A percentile compares a stretch with the other conserved stretches of the same genome.
Evolutionary conservation across 1,140 invertebrate genomes (phyloP).

Genomic region (Belonocnema kinseyi): DNA sequence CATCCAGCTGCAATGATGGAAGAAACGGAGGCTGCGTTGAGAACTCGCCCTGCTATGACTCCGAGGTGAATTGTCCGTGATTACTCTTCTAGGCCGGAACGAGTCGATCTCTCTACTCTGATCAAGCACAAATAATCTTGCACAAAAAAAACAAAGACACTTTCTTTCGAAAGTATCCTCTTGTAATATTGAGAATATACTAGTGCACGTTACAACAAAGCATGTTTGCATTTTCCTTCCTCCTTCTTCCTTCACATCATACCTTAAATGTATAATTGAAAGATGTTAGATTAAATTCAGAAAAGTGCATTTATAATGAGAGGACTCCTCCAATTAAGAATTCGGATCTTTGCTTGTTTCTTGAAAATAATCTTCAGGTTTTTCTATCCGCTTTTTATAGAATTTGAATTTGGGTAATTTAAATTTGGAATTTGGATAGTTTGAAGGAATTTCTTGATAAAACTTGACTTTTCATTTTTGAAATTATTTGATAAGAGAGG

Average conservation of each 20-base stretch:
- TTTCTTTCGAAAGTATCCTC: conserved; percentile 10
- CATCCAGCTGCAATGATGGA: conserved; percentile 8
- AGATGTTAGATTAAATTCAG: too few relatives aligned
- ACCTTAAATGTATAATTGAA: background rate
- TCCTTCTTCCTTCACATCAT: conserved; percentile 24
- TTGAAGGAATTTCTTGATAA: background rate
- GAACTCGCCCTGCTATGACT: conserved; percentile 24
- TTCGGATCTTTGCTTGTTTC: too few relatives aligned
- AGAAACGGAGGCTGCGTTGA: conserved; percentile 20
- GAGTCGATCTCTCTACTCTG: conserved; percentile 29
- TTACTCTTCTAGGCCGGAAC: conserved; percentile 26
- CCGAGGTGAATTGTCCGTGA: conserved; percentile 31
- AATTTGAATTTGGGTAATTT: too few relatives aligned
- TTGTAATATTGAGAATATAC: conserved; percentile 27
- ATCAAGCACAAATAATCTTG: conserved; percentile 28
- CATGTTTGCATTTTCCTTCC: conserved; percentile 29
- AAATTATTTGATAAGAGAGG: conserved; percentile 28
- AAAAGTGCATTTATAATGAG: too few relatives aligned
- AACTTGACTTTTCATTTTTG: conserved; percentile 33
- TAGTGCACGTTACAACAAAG: conserved; percentile 27
- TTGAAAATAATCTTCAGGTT: too few relatives aligned
- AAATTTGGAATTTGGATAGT: too few relatives aligned
- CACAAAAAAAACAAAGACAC: conserved; percentile 1
- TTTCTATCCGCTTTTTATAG: too few relatives aligned
- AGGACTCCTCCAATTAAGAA: too few relatives aligned